Conservation (phyloP, 2,113 vertebrate genomes). For the Chunga burmeisteri region DNA sequence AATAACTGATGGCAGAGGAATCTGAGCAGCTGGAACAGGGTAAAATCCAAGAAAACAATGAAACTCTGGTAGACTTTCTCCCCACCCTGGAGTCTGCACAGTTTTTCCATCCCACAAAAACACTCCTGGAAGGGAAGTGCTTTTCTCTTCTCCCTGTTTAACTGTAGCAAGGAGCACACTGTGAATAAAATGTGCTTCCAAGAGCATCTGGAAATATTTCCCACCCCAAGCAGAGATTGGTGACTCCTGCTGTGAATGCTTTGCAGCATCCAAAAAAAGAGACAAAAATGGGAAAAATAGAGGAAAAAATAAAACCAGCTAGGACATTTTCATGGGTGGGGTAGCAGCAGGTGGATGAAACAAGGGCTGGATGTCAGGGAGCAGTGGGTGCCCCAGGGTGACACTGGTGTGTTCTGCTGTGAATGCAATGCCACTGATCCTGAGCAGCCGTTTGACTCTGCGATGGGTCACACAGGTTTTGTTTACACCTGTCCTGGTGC, state of each 20-base stretch:
- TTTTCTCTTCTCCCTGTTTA: background rate
- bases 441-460: background rate
- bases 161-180: background rate
- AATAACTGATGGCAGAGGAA: background rate
- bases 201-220: constrained; percentile 43
- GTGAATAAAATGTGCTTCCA: constrained; percentile 44
- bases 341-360: background rate
- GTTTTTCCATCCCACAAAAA: constrained; percentile 40
- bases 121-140: background rate
- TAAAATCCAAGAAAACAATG: background rate
- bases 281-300: background rate
- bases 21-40: background rate
- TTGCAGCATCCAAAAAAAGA: background rate
- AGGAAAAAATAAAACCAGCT: background rate
- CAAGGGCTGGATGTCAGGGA: background rate
- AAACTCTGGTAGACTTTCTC: background rate
- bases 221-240: background rate
- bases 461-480: background rate
- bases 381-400: background rate
- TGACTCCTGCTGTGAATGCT: background rate
- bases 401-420: background rate
- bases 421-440: background rate
- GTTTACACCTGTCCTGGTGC: background rate
- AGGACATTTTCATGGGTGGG: background rate
- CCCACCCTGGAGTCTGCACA: background rate